These are phyloP conservation scores for Paralvinella palmiformis DNA, from an alignment of 1,140 invertebrate species.

Conservation along the genomic window DNA sequence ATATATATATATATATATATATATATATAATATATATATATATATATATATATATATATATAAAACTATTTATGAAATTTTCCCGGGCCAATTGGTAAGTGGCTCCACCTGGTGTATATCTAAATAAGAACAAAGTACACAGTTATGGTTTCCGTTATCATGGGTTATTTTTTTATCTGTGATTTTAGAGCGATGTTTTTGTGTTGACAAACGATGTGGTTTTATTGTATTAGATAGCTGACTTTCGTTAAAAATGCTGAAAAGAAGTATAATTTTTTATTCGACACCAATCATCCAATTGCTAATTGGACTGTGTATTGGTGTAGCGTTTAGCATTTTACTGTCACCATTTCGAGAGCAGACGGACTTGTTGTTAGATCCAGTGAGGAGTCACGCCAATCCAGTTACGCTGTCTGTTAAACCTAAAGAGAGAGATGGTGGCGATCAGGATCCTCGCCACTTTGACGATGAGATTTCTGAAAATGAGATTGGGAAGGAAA, in stretches of 20 bases:
- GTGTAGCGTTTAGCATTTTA: constrained; percentile 13
- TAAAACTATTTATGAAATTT: not conserved
- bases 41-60: not conserved
- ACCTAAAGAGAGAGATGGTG: not conserved
- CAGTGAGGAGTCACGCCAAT: not conserved
- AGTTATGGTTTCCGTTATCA: not conserved
- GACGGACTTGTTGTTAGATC: not conserved
- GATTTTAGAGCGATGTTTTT: not conserved
- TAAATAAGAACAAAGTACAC: not conserved
- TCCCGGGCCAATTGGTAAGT: not conserved
- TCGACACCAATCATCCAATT: constrained; percentile 11
- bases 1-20: not conserved
- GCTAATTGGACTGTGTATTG: constrained; percentile 15
- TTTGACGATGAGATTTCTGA: not conserved
- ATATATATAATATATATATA: not conserved
- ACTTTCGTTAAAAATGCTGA: not conserved
- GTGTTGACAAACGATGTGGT: not conserved
- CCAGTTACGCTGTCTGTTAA: not conserved
- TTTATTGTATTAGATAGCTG: not conserved
- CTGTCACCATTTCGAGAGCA: constrained; percentile 7
- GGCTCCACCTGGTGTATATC: not conserved
- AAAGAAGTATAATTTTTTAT: not conserved
- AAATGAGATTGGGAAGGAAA: no score
- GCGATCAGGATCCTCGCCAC: not conserved
- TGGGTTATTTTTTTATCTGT: not conserved